Evolutionary conservation across 2,113 vertebrate genomes (phyloP).

Genomic region (Mungos mungo): DNA sequence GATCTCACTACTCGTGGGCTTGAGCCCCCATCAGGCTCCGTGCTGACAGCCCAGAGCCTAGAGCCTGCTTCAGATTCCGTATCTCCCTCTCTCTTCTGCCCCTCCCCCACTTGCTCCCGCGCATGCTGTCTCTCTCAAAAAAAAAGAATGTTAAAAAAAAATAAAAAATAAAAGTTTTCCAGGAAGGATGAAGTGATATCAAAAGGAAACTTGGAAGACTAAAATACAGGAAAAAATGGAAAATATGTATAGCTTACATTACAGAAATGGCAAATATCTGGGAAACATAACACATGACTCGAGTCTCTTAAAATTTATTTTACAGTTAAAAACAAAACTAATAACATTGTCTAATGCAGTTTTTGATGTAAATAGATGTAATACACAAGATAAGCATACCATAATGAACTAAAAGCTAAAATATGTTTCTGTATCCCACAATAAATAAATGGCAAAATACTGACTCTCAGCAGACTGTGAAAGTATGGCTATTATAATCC

Average conservation of each 20-base stretch:
- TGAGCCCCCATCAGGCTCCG: no score
- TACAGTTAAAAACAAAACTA: background rate
- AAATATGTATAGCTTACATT: background rate
- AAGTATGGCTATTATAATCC: background rate
- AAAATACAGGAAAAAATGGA: background rate
- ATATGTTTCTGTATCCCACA: background rate
- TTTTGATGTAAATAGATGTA: background rate
- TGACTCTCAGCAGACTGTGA: background rate
- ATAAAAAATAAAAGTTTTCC: background rate
- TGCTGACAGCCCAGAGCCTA: no score
- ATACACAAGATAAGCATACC: background rate
- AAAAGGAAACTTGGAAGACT: background rate
- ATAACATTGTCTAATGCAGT: background rate
- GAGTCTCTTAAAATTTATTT: background rate
- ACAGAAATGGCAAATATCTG: background rate
- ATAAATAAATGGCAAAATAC: background rate
- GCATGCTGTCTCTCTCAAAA: no score
- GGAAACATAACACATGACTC: background rate
- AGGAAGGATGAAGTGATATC: background rate
- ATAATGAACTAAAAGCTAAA: background rate
- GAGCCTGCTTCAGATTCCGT: no score
- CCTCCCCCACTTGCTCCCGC: no score
- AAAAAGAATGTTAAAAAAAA: no score
- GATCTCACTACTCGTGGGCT: no score
- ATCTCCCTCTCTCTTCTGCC: no score